Percentiles rank a stretch among this genome's conserved stretches.
These are phyloP conservation scores for Psylliodes chrysocephalus DNA, from an alignment of 2,888 invertebrate species.

Conservation along the genomic window DNA sequence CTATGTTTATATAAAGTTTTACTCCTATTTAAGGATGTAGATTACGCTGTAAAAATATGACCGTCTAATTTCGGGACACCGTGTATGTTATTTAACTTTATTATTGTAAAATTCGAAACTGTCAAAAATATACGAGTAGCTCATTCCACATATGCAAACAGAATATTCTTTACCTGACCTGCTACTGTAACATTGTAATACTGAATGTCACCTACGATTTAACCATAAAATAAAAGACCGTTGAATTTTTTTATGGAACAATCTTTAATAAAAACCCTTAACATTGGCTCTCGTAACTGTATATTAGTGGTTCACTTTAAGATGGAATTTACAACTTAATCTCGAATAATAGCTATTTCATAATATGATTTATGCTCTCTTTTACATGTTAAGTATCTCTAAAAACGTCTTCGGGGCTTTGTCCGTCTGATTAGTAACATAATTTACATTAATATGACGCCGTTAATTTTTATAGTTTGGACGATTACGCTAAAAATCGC, in stretches of 20 bases:
- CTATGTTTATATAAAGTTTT: too few relatives aligned
- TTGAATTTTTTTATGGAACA: not conserved
- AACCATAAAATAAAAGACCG: not conserved
- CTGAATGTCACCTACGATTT: too few relatives aligned
- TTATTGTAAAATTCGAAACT: too few relatives aligned
- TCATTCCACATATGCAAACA: too few relatives aligned
- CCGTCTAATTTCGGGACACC: too few relatives aligned
- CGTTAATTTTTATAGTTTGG: constrained; percentile 21
- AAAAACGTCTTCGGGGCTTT: constrained; percentile 31
- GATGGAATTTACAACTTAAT: constrained; percentile 28
- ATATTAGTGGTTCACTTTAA: constrained; percentile 18
- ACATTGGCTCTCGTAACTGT: constrained; percentile 5
- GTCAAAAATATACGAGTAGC: too few relatives aligned
- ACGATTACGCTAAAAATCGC: constrained; percentile 6
- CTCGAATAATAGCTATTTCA: constrained; percentile 27
- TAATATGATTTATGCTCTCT: constrained; percentile 31
- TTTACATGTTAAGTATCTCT: constrained; percentile 26
- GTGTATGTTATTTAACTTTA: too few relatives aligned
- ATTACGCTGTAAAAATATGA: too few relatives aligned
- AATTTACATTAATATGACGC: constrained; percentile 26
- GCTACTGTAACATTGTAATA: too few relatives aligned
- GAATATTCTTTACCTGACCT: too few relatives aligned
- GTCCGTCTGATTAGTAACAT: constrained; percentile 20
- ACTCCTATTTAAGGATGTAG: too few relatives aligned
- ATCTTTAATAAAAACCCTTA: not conserved